phyloP scores from a whole-genome alignment of 2,888 invertebrate species.

The Eristalis intricaria region DNA sequence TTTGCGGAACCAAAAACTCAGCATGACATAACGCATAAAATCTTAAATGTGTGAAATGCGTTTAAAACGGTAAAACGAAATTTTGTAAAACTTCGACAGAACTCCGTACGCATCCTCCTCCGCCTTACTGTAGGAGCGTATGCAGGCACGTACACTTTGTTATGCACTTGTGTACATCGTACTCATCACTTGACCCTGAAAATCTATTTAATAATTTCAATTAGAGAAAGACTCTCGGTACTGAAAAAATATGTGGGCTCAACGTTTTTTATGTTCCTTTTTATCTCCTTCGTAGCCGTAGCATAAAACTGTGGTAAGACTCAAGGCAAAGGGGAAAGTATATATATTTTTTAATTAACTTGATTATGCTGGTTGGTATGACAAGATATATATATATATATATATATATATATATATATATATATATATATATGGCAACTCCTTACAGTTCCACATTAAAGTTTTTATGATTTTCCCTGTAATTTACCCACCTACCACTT shows the following conservation, averaged over 20 bases:
- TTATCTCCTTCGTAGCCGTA: constrained; percentile 14
- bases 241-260: constrained; percentile 41
- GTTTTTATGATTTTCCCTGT: constrained; percentile 54
- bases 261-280: not conserved
- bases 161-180: constrained; percentile 31
- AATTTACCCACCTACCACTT: constrained; percentile 60
- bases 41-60: not conserved
- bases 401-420: constrained; percentile 45
- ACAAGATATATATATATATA: constrained; percentile 39
- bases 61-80: not conserved
- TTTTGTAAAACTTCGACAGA: not conserved
- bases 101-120: not conserved
- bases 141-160: not conserved
- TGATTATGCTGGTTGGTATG: constrained; percentile 47
- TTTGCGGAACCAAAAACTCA: not conserved
- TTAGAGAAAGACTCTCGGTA: constrained; percentile 32
- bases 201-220: constrained; percentile 60
- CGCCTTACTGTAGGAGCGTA: constrained; percentile 2
- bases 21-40: not conserved
- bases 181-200: constrained; percentile 61
- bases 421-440: constrained; percentile 51
- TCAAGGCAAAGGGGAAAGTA: constrained; percentile 45
- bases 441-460: constrained; percentile 35
- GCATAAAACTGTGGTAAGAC: constrained; percentile 2
- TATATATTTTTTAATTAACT: constrained; percentile 60